Conservation (phyloP, 2,113 vertebrate genomes). For the Callithrix jacchus region DNA sequence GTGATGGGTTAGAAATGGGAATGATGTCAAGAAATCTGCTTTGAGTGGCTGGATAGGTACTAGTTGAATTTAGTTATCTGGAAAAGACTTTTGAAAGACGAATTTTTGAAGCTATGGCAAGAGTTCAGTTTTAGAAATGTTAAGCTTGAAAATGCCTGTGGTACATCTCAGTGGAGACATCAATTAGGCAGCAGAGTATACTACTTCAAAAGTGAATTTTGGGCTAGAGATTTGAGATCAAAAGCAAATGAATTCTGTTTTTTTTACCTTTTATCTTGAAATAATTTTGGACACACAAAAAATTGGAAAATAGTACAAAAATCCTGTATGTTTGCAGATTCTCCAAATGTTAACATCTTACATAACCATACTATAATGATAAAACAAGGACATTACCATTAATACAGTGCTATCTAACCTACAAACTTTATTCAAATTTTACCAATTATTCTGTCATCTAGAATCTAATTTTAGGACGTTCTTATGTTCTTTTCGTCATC, state of each 20-base stretch:
- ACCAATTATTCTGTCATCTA: not conserved
- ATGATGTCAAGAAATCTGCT: not conserved
- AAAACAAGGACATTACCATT: not conserved
- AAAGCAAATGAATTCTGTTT: not conserved
- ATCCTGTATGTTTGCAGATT: not conserved
- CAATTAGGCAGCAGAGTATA: not conserved
- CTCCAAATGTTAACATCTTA: not conserved
- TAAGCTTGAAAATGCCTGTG: not conserved
- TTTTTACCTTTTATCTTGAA: not conserved
- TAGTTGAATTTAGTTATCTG: not conserved
- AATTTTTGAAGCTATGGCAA: not conserved
- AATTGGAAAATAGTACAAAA: not conserved
- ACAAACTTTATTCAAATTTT: not conserved
- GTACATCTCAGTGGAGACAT: not conserved
- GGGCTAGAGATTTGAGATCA: not conserved
- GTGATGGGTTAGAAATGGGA: not conserved
- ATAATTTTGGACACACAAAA: not conserved
- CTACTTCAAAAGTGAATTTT: not conserved
- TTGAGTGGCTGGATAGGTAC: not conserved
- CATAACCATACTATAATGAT: not conserved
- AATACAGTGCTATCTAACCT: not conserved
- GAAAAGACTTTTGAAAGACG: not conserved
- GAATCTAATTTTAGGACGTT: not conserved
- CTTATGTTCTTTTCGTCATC: not conserved
- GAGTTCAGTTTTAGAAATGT: slow-evolving; percentile 26